Base-by-base conservation (phyloP, 2,113 vertebrate species). In the Chaenocephalus aceratus region DNA sequence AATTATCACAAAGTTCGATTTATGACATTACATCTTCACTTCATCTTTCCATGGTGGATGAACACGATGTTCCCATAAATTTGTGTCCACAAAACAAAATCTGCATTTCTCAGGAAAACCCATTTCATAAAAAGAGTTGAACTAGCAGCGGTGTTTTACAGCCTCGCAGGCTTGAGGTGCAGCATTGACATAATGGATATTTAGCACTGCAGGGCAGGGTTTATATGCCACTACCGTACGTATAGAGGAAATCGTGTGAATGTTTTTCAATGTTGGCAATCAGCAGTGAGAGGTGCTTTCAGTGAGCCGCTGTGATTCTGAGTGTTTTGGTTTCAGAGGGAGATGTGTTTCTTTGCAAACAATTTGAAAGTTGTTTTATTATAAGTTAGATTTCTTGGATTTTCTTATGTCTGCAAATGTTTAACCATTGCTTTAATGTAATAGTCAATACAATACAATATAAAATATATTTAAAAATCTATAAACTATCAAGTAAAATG, bases 21-120 rank as follows among this genome's bases (percentile, higher is more conserved):
- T 74, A 90, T 86, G 68, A 69, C 61, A 58, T 73, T 52, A 69
- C 64, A 61, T 73, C 56, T 48, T 86, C 83, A 67, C 73, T 80
- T 82, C 64, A 86, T 79, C 80, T 46, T 60, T 89, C 65, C 67
- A 80, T 61, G 86, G 79, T 34, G 51, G 81, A 64, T 67, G 80
- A 79, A 54, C 75, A 89, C 71, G 70, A 86, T 86, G 76, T 57
- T 61, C 76, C 45, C 61, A 80, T 79, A 59, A 79, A 81, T 85
- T 66, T 86, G 61, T 77, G 64, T 71, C 71, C 48, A 36, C 75
- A 85, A 64, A 88, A 88, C 67, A 86, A 85, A 79, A 89, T 84
- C 70, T 90, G 79, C 86, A 75, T 83, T 80, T 80, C 65, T 83
- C 21, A 15, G 48, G 62, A 75, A 80, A 80, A 46, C 61, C 64